Evolutionary conservation across 2,888 invertebrate genomes (phyloP).

Genomic region (Amiota communis): DNA sequence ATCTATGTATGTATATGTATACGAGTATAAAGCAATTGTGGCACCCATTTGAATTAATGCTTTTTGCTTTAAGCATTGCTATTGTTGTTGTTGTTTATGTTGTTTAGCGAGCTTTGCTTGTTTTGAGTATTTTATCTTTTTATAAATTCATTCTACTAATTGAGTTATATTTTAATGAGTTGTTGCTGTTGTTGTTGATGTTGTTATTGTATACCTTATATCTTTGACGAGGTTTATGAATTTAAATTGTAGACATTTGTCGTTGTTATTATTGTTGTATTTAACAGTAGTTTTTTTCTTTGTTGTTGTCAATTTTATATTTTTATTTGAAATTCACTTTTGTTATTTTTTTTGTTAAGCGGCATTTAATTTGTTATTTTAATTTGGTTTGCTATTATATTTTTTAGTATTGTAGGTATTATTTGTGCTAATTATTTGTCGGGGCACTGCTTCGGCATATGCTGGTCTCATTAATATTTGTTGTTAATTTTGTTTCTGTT

Average conservation of each 20-base stretch:
- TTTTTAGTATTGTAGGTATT: too few relatives aligned
- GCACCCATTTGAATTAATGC: conserved; percentile 55
- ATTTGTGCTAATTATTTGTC: too few relatives aligned
- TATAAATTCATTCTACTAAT: conserved; percentile 62
- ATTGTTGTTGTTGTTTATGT: conserved; percentile 14
- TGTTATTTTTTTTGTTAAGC: too few relatives aligned
- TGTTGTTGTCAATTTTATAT: background rate
- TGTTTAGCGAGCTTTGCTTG: conserved; percentile 34
- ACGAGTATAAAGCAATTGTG: conserved; percentile 35
- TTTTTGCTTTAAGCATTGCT: conserved; percentile 46
- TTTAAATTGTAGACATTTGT: background rate
- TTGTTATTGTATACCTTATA: conserved; percentile 6
- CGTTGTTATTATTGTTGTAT: background rate
- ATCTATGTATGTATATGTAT: background rate
- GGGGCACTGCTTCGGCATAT: too few relatives aligned
- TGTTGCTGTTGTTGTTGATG: conserved; percentile 56
- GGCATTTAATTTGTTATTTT: too few relatives aligned
- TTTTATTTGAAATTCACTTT: background rate
- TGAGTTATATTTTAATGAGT: conserved; percentile 66
- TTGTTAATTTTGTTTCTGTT: too few relatives aligned
- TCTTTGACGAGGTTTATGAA: background rate
- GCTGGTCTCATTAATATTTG: too few relatives aligned
- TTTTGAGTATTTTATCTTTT: conserved; percentile 56
- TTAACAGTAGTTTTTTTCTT: conserved; percentile 3
- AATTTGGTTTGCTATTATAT: too few relatives aligned